These are phyloP conservation scores for Perizoma flavofasciatum DNA, from an alignment of 2,888 invertebrate genomes.

Conservation along the genomic window DNA sequence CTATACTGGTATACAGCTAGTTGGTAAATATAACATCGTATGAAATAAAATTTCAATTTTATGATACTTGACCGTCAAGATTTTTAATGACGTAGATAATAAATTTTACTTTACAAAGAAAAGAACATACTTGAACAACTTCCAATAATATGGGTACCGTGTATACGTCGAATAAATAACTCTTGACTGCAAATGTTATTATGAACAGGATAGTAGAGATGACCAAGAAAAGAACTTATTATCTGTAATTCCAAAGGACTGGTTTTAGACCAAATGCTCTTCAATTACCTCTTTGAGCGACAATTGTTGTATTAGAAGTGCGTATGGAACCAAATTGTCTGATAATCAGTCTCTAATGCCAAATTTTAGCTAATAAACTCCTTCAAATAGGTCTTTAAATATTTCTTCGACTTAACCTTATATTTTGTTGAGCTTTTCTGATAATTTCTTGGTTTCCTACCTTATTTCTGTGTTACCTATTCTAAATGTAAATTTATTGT, in stretches of 20 bases:
- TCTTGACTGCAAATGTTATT: slow-evolving; percentile 23
- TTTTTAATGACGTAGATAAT: slow-evolving; percentile 49
- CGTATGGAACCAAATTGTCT: too few species aligned
- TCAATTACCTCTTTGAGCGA: too few species aligned
- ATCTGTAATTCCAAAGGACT: background rate
- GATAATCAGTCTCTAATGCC: too few species aligned
- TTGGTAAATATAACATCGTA: slow-evolving; percentile 38
- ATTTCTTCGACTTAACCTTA: too few species aligned
- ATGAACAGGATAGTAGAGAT: background rate
- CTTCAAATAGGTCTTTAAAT: too few species aligned
- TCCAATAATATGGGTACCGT: slow-evolving; percentile 20
- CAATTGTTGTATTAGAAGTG: too few species aligned
- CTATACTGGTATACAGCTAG: background rate
- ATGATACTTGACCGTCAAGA: slow-evolving; percentile 45
- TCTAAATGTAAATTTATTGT: background rate
- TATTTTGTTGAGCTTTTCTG: too few species aligned
- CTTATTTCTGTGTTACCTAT: too few species aligned
- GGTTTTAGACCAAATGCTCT: background rate
- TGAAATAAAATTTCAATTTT: slow-evolving; percentile 48
- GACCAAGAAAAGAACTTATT: background rate
- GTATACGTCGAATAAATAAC: slow-evolving; percentile 27
- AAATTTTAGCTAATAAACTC: too few species aligned
- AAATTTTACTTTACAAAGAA: slow-evolving; percentile 41
- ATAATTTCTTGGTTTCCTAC: too few species aligned
- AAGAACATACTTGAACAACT: slow-evolving; percentile 23